Evolutionary conservation across 2,888 invertebrate species (phyloP), one percentile per base, ranked within the genome.

Genomic region (Lottia scabra): DNA sequence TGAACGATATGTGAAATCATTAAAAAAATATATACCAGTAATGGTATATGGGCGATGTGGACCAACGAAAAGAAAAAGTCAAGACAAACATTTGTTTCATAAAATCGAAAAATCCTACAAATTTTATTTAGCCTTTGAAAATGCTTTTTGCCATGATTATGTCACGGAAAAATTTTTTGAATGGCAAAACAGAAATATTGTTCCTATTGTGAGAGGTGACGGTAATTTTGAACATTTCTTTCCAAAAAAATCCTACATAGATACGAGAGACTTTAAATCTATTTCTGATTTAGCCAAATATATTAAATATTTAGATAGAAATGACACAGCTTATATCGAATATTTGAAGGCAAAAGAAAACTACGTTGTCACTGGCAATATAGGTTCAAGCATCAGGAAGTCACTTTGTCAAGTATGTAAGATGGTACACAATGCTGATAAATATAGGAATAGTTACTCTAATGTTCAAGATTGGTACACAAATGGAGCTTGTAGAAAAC

Each of bases 101-200:
- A 63, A 63, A 15, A 46, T 72, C 2, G 62, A 66, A 5, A 67
- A 70, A 43, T 45, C 67, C 16, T 73, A 75, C 46, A 68, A 74
- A 56, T 78, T 76, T 63, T 78, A 78, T 65, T 44, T 76, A 46
- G 46, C 76, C 3, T 78, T 76, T 69, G 78, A 78, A 63, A 78
- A 75, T 68, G 66, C 72, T 19, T 43, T 78, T 1, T 76, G 76
- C 67, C 44, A 48, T 43, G 75, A 73, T 46, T 76, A 78, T 62
- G 68, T 78, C 13, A 75, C 78, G 12, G 76, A 78, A 46, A 75
- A 78, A 30, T 75, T 72, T 68, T 75, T 71, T 43, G 8, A 30
- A n/a, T 23, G 56, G 23, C 43, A 69, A 13, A 44, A 56, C 8
- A 45, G 68, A 27, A 62, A 65, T 45, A 74, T 76, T 45, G 30